Conservation (phyloP, 2,113 vertebrate species). For the Serinus canaria region DNA sequence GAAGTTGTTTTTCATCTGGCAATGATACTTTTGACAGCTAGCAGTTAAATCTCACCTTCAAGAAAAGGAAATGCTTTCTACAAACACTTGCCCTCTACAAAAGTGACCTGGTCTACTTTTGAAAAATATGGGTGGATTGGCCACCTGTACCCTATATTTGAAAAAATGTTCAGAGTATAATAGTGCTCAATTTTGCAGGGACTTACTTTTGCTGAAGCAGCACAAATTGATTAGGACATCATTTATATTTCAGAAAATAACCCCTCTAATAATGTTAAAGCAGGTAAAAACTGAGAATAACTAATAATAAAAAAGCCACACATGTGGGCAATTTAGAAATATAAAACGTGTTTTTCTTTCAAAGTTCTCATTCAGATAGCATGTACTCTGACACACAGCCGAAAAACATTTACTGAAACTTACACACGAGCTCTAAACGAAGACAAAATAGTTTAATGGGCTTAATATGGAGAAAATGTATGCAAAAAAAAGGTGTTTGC, state of each 20-base stretch:
- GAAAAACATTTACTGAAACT: background rate
- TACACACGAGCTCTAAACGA: background rate
- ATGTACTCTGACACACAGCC: background rate
- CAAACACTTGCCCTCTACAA: background rate
- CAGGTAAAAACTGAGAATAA: background rate
- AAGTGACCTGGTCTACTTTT: background rate
- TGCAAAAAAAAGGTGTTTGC: background rate
- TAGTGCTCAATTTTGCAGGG: background rate
- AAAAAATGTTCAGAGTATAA: background rate
- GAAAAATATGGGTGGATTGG: background rate
- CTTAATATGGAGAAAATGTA: background rate
- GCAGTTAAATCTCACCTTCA: background rate
- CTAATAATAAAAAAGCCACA: background rate
- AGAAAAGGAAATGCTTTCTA: background rate
- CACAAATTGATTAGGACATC: background rate
- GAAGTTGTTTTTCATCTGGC: background rate
- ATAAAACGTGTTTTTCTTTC: background rate
- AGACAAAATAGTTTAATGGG: background rate
- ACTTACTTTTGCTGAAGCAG: background rate
- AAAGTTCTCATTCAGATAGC: background rate
- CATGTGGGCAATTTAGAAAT: background rate
- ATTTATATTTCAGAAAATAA: slow-evolving; percentile 30
- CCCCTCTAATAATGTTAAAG: background rate
- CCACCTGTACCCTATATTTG: background rate
- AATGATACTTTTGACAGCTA: background rate